Evolutionary conservation across 2,888 invertebrate genomes (phyloP).

Genomic region (Protonemura montana): DNA sequence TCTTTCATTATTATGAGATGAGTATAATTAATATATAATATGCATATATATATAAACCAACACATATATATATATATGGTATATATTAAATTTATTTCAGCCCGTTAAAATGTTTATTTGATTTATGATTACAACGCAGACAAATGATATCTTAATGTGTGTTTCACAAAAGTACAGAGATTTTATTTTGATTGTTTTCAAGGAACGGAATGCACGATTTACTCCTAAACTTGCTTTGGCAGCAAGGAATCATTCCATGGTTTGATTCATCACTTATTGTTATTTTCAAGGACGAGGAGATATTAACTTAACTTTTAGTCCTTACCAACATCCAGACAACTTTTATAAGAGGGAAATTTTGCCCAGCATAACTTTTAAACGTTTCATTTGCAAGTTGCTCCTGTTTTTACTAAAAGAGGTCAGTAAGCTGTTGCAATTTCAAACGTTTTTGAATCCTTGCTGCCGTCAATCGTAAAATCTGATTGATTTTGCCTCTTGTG

Average conservation of each 20-base stretch:
- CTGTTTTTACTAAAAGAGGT: too few species aligned
- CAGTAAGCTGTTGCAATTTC: background rate
- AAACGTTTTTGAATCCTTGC: background rate
- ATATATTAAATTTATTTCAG: background rate
- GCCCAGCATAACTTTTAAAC: background rate
- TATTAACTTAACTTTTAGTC: too few species aligned
- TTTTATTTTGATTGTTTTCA: background rate
- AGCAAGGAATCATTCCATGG: background rate
- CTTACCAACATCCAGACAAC: too few species aligned
- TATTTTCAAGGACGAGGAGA: too few species aligned
- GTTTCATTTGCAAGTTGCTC: background rate
- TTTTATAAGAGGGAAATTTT: too few species aligned
- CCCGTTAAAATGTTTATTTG: background rate
- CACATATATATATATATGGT: background rate
- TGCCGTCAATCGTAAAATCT: background rate
- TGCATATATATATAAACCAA: background rate
- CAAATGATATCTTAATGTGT: background rate
- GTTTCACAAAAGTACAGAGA: slow-evolving; percentile 12
- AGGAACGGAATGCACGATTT: background rate
- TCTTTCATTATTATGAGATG: background rate
- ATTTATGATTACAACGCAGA: background rate
- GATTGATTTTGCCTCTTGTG: background rate
- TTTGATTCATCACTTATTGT: too few species aligned
- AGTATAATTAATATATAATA: background rate
- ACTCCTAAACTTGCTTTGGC: background rate